Conservation (phyloP, 2,797 vertebrate species). For the Triplophysa yarkandensis region DNA sequence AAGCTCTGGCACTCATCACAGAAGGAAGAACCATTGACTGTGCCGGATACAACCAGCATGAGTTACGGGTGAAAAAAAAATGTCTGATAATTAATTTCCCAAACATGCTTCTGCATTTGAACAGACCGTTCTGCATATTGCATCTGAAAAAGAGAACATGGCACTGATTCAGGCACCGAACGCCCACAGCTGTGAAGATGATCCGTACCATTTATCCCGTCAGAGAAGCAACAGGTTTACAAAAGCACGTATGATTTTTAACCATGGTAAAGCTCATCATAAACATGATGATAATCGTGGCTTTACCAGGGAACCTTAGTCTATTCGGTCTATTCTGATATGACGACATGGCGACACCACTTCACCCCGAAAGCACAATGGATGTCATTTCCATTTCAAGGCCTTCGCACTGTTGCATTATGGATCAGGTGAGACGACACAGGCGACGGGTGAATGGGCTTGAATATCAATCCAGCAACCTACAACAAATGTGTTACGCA, state of each 20-base stretch:
- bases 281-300: constrained; percentile 20
- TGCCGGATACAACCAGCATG: constrained; percentile 22
- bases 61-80: not conserved
- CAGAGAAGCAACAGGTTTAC: not conserved
- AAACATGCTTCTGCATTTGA: constrained; percentile 29
- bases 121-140: not conserved
- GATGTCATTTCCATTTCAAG: constrained; percentile 79
- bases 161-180: constrained; percentile 6
- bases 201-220: not conserved
- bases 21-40: constrained; percentile 47
- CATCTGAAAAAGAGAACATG: constrained; percentile 31
- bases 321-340: constrained; percentile 58
- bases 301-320: not conserved
- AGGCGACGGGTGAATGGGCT: constrained; percentile 23
- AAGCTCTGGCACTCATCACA: constrained; percentile 33
- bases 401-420: constrained; percentile 67
- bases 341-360: constrained; percentile 59
- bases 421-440: constrained; percentile 61
- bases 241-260: constrained; percentile 7
- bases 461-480: constrained; percentile 54
- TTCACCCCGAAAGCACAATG: constrained; percentile 64
- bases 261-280: constrained; percentile 27
- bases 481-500: constrained; percentile 10
- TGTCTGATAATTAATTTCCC: not conserved
- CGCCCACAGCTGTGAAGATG: constrained; percentile 26